Evolutionary conservation across 2,888 invertebrate species (phyloP).

Genomic region (Ceraclea dissimilis): DNA sequence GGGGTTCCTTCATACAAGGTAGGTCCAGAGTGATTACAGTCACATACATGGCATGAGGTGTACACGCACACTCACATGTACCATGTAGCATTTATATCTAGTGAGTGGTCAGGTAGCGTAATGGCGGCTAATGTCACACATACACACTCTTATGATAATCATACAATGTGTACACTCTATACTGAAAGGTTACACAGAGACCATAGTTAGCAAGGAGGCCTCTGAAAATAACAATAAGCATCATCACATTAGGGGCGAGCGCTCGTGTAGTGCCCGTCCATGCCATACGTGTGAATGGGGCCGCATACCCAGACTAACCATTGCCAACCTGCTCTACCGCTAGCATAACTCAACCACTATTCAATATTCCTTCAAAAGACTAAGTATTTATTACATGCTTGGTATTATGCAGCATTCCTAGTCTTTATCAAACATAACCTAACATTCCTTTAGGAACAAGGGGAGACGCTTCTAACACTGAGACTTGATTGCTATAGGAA

Average conservation of each 20-base stretch:
- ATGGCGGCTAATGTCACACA: slow-evolving; percentile 34
- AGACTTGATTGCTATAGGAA: too few relatives aligned
- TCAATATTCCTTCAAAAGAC: too few relatives aligned
- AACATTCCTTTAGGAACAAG: too few relatives aligned
- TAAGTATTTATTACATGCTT: too few relatives aligned
- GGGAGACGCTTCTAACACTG: too few relatives aligned
- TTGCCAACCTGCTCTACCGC: slow-evolving; percentile 28
- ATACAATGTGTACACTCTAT: not conserved
- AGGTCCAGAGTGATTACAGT: slow-evolving; percentile 19
- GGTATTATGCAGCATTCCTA: too few relatives aligned
- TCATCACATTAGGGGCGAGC: slow-evolving; percentile 33
- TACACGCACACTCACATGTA: slow-evolving; percentile 1
- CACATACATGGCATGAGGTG: not conserved
- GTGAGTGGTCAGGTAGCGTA: slow-evolving; percentile 51
- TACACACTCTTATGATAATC: not conserved
- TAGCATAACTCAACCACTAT: not conserved
- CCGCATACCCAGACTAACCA: slow-evolving; percentile 36
- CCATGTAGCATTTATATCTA: slow-evolving; percentile 15
- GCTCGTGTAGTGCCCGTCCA: not conserved
- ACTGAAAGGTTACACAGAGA: slow-evolving; percentile 32
- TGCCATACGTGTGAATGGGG: not conserved
- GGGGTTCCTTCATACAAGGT: not conserved
- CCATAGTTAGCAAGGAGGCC: slow-evolving; percentile 47
- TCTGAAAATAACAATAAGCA: slow-evolving; percentile 49
- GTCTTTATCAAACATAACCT: too few relatives aligned